A percentile compares a stretch with the other conserved stretches of the same genome.
Conservation (phyloP, 2,113 vertebrate species). For the Bambusicola thoracicus region DNA sequence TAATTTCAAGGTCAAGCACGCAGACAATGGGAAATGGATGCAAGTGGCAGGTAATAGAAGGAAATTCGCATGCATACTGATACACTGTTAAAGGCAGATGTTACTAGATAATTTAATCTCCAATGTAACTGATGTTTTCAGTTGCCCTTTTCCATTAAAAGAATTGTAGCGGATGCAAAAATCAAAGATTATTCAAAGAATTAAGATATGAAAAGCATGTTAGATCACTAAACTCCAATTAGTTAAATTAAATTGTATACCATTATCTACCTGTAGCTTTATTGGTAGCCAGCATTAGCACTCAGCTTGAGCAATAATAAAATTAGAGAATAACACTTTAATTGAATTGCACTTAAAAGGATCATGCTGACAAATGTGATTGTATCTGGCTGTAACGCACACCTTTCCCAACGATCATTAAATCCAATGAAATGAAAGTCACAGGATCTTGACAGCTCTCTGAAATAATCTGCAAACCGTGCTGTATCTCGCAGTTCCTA, state of each 20-base stretch:
- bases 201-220: slow-evolving; percentile 95
- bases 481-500: slow-evolving; percentile 82
- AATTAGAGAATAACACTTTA: slow-evolving; percentile 96
- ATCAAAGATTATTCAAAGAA: slow-evolving; percentile 92
- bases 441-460: slow-evolving; percentile 86
- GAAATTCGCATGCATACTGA: slow-evolving; percentile 75
- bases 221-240: slow-evolving; percentile 94
- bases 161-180: slow-evolving; percentile 84
- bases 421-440: slow-evolving; percentile 95
- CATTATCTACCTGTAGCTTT: slow-evolving; percentile 89
- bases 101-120: slow-evolving; percentile 84
- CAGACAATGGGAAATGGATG: slow-evolving; percentile 66
- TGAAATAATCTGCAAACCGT: slow-evolving; percentile 88
- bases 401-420: slow-evolving; percentile 88
- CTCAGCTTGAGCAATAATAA: slow-evolving; percentile 87
- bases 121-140: slow-evolving; percentile 83
- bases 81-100: slow-evolving; percentile 86
- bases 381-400: slow-evolving; percentile 90
- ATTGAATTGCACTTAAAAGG: slow-evolving; percentile 99
- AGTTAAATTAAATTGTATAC: slow-evolving; percentile 97
- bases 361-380: slow-evolving; percentile 97
- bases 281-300: slow-evolving; percentile 86
- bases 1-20: slow-evolving; percentile 78
- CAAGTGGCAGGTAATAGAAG: slow-evolving; percentile 70
- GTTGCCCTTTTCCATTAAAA: slow-evolving; percentile 90